Percentiles rank a stretch among this genome's conserved stretches.
Evolutionary conservation across 2,797 vertebrate genomes (phyloP).

Genomic region (Tenualosa thibaudeaui): DNA sequence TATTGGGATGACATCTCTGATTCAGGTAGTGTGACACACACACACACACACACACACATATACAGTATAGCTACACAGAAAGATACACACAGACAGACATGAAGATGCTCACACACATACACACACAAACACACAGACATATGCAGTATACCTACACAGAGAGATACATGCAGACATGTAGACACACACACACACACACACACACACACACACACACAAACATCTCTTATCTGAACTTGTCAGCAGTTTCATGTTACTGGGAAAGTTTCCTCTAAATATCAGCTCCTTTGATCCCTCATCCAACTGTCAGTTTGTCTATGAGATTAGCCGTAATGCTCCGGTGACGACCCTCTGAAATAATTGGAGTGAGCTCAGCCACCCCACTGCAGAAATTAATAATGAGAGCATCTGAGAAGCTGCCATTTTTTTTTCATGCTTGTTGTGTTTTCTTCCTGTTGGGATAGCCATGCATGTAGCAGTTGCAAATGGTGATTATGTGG

Average conservation of each 20-base stretch:
- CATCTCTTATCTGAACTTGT: neutral
- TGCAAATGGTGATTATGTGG: neutral
- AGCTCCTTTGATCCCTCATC: conserved; percentile 13
- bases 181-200: neutral
- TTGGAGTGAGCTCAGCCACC: neutral
- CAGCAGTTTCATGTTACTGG: conserved; percentile 22
- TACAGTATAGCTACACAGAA: neutral
- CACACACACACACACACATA: neutral
- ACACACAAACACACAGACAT: neutral
- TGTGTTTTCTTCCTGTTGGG: neutral
- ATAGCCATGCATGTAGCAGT: neutral
- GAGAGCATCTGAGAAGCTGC: neutral
- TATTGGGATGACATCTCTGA: conserved; percentile 99
- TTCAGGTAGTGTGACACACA: conserved; percentile 77
- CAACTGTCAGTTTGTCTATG: conserved; percentile 27
- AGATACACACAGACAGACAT: neutral
- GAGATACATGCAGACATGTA: neutral
- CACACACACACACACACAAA: neutral
- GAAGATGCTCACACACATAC: neutral
- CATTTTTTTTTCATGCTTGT: neutral
- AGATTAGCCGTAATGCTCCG: conserved; percentile 27
- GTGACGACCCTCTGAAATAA: neutral
- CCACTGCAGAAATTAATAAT: neutral
- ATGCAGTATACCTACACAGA: neutral
- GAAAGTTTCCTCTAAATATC: conserved; percentile 4